Evolutionary conservation across 2,888 invertebrate species (phyloP), one percentile per base, ranked within the genome.

Genomic region (Drosophila monieri): DNA sequence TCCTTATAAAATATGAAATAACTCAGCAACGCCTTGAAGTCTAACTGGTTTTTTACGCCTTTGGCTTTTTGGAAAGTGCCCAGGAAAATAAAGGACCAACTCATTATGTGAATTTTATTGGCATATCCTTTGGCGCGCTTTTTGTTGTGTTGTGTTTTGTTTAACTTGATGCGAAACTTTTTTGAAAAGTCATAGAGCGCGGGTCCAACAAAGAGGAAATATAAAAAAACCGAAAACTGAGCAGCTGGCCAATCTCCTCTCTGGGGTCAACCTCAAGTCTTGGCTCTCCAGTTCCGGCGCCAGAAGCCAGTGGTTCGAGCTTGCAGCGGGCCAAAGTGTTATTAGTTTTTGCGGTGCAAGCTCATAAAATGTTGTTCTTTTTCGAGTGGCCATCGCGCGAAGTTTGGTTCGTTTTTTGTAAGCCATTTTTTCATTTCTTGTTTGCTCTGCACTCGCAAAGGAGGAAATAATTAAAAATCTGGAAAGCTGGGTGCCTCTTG

Each of bases 261-360:
- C 56, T 70, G 74, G 80, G 78, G 72, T 68, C 74, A 80, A 78
- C 81, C 78, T 77, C 85, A 80, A 74, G 80, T 74, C 68, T 72
- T 67, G 73, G 68, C 73, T 56, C 70, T 74, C 74, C 74, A 80
- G 85, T 84, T 80, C 64, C 41, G 46, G 6, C 69, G n/a, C 23
- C n/a, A 39, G 37, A 21, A 43, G 65, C 44, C 44, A 6, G 35
- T 21, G 61, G 46, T 46, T 56, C 37, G 59, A 37, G 51, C 21
- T 25, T 32, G 51, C 43, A 32, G 15, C 47, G 61, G 59, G 68
- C 65, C 66, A 81, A 81, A 81, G 85, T 85, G 83, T 85, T 81
- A 81, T 81, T 81, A 81, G 83, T 81, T 81, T 81, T 74, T 81
- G 81, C 69, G 81, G 85, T 85, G 76, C 69, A 66, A 51, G 79